Evolutionary conservation across 2,113 vertebrate genomes (phyloP), one percentile per base, ranked within the genome.

Genomic region (Psittacula cyanocephala): DNA sequence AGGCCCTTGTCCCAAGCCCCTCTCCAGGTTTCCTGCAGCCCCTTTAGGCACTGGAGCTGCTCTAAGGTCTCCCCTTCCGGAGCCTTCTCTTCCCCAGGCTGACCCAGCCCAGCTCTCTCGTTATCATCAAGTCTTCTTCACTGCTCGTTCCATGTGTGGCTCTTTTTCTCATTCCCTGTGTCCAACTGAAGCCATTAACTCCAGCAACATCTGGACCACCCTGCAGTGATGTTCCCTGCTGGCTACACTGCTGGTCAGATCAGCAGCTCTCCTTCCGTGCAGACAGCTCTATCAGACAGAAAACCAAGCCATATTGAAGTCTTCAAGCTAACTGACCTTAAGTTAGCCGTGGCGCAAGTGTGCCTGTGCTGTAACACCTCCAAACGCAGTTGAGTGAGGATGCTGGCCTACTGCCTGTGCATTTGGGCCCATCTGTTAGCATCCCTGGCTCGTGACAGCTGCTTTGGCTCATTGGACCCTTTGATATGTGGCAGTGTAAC

Each of bases 401-500:
- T 29, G 5, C 19, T 60, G 39, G 9, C 46, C 62, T 17, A 0
- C 53, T 43, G 39, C 7, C 0, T 17, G 1, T 20, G 19, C 5
- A 1, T 23, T 44, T 49, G 37, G 13, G 17, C 11, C 37, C 59
- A 4, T 17, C 10, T 14, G 6, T n/a, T 33, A 2, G 27, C 47
- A 53, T 2, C 53, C 20, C 49, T 52, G 71, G 20, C 27, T 20
- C n/a, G 22, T 27, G 55, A 4, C 9, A 17, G 50, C 41, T 41
- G 44, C 3, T 24, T 3, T 4, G 10, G n/a, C 43, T 46, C 74
- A 37, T 13, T 17, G 46, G 74, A 11, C 43, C 16, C 6, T 5
- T 33, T 0, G 2, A 3, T 37, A 44, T 4, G 2, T 55, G 71
- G 35, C 67, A 27, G 28, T 2, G 3, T 17, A 43, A 14, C 13